Evolutionary conservation across 2,888 invertebrate species (phyloP).

Genomic region (Brenthis ino): DNA sequence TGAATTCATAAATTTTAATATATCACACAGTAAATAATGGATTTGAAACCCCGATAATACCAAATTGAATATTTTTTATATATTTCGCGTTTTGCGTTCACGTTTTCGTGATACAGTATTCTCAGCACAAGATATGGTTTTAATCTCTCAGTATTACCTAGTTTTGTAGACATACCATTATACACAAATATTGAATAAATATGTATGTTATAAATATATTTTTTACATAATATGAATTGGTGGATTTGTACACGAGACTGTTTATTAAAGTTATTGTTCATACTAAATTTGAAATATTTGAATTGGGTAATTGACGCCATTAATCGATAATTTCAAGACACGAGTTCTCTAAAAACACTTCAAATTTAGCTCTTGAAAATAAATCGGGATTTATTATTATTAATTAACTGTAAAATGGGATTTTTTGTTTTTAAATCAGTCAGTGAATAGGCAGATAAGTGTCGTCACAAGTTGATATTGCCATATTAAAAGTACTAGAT

Average conservation of each 20-base stretch:
- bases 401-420: too few species aligned
- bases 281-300: too few species aligned
- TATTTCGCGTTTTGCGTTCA: constrained; percentile 37
- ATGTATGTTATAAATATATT: constrained; percentile 14
- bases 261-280: too few species aligned
- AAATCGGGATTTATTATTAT: too few species aligned
- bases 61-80: constrained; percentile 37
- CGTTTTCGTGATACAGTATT: constrained; percentile 39
- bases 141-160: constrained; percentile 67
- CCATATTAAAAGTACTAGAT: too few species aligned
- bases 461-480: too few species aligned
- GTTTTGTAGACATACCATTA: constrained; percentile 71
- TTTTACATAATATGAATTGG: constrained; percentile 8
- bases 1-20: constrained; percentile 2
- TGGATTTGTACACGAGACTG: neutral
- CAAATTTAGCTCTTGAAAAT: too few species aligned
- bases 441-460: too few species aligned
- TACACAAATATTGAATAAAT: constrained; percentile 40
- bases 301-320: too few species aligned
- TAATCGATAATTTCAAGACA: too few species aligned
- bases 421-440: too few species aligned
- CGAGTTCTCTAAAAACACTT: too few species aligned
- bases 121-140: constrained; percentile 38
- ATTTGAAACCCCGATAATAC: constrained; percentile 28
- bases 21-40: constrained; percentile 24